phyloP scores from a whole-genome alignment of 2,113 vertebrate genomes.

The Scomber japonicus region DNA sequence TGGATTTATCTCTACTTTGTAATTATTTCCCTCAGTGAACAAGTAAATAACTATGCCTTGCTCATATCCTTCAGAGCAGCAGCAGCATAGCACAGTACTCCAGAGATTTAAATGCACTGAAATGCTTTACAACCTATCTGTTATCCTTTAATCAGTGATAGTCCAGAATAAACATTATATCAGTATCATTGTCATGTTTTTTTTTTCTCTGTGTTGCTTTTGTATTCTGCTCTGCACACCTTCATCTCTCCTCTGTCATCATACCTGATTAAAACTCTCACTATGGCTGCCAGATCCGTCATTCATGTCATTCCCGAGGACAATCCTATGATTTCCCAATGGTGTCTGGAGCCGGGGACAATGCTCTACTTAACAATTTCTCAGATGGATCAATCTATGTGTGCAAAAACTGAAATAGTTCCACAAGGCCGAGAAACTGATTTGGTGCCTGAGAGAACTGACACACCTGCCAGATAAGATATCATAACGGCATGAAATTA shows the following conservation, averaged over 20 bases:
- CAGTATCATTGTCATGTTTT: slow-evolving; percentile 27
- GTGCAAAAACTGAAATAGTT: slow-evolving; percentile 57
- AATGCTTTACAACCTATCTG: slow-evolving; percentile 35
- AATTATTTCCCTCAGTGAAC: slow-evolving; percentile 59
- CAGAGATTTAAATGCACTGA: slow-evolving; percentile 33
- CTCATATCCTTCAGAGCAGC: slow-evolving; percentile 14
- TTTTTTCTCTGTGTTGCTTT: slow-evolving; percentile 22
- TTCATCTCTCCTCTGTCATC: slow-evolving; percentile 58
- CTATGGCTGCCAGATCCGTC: slow-evolving; percentile 62
- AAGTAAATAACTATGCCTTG: slow-evolving; percentile 37
- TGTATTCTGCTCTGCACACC: slow-evolving; percentile 56
- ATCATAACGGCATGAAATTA: slow-evolving; percentile 48
- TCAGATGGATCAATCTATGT: slow-evolving; percentile 75
- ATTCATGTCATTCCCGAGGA: slow-evolving; percentile 76
- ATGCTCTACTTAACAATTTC: slow-evolving; percentile 71
- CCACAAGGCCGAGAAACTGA: slow-evolving; percentile 58
- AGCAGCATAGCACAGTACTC: slow-evolving; percentile 3
- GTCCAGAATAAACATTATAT: slow-evolving; percentile 52
- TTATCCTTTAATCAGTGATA: slow-evolving; percentile 42
- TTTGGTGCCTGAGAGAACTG: slow-evolving; percentile 49
- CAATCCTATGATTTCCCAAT: slow-evolving; percentile 78
- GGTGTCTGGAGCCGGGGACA: slow-evolving; percentile 67
- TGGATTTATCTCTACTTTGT: not conserved
- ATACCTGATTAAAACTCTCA: slow-evolving; percentile 75
- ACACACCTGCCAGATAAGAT: slow-evolving; percentile 65